Percentiles rank a stretch among this genome's conserved stretches.
Evolutionary conservation across 2,888 invertebrate genomes (phyloP).

Genomic region (Rhagium mordax): DNA sequence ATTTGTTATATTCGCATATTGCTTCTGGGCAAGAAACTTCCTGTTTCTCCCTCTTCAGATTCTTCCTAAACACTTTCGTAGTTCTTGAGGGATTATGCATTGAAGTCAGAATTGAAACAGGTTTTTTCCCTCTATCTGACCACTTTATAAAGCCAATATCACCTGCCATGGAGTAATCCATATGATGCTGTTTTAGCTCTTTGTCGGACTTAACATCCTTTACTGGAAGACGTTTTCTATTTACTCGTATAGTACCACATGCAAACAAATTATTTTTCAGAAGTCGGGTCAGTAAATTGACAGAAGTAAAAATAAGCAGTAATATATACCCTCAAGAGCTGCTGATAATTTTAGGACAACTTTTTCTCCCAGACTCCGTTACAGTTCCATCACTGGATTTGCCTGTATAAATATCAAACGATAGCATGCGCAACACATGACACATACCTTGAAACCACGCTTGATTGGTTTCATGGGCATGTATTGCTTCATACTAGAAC

Average conservation of each 20-base stretch:
- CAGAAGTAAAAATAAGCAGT: conserved; percentile 55
- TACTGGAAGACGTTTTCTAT: conserved; percentile 41
- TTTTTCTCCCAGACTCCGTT: too few species aligned
- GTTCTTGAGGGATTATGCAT: too few species aligned
- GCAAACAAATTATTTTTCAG: conserved; percentile 52
- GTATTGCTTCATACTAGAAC: neutral
- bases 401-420: neutral
- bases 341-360: conserved; percentile 21
- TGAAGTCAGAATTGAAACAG: too few species aligned
- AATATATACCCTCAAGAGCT: conserved; percentile 49
- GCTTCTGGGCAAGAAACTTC: neutral
- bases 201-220: too few species aligned
- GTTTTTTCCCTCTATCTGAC: too few species aligned
- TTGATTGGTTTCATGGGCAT: neutral
- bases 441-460: neutral
- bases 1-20: too few species aligned
- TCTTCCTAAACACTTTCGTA: too few species aligned
- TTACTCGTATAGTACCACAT: conserved; percentile 57
- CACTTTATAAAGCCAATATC: too few species aligned
- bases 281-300: conserved; percentile 53
- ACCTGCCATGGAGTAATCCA: too few species aligned
- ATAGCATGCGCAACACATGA: conserved; percentile 26
- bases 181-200: too few species aligned
- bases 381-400: too few species aligned
- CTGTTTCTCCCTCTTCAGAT: too few species aligned